Percentiles rank a stretch among this genome's conserved stretches.
phyloP scores from a whole-genome alignment of 2,888 invertebrate species.

The Stomorhina lunata region DNA sequence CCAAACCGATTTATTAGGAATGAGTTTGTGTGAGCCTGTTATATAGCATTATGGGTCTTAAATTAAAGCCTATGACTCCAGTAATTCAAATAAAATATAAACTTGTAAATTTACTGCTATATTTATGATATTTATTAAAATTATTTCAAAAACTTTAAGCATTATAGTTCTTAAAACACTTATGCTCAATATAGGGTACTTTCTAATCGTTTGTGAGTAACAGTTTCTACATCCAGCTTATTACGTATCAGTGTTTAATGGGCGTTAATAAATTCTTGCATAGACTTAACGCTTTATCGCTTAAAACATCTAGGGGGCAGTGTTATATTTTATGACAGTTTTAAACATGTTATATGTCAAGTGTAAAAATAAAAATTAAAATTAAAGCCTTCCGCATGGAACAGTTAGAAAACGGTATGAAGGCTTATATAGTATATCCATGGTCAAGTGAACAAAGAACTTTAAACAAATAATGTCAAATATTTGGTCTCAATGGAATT shows the following conservation, averaged over 20 bases:
- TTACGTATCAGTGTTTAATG: slow-evolving; percentile 6
- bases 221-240: background rate
- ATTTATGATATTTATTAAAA: too few species aligned
- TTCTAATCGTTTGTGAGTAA: too few species aligned
- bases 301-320: slow-evolving; percentile 10
- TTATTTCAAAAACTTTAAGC: too few species aligned
- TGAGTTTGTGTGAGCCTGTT: background rate
- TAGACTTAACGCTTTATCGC: slow-evolving; percentile 10
- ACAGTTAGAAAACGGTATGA: slow-evolving; percentile 44
- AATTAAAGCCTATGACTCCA: background rate
- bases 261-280: slow-evolving; percentile 20
- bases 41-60: background rate
- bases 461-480: slow-evolving; percentile 4
- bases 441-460: background rate
- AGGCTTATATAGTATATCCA: background rate
- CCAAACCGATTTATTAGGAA: background rate
- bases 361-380: background rate
- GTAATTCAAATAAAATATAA: background rate
- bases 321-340: slow-evolving; percentile 34
- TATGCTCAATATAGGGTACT: too few species aligned
- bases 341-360: background rate
- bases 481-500: background rate
- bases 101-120: background rate
- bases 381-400: slow-evolving; percentile 20
- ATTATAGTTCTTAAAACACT: too few species aligned